phyloP scores from a whole-genome alignment of 2,797 vertebrate species.

The Odontamblyopus rebecca region DNA sequence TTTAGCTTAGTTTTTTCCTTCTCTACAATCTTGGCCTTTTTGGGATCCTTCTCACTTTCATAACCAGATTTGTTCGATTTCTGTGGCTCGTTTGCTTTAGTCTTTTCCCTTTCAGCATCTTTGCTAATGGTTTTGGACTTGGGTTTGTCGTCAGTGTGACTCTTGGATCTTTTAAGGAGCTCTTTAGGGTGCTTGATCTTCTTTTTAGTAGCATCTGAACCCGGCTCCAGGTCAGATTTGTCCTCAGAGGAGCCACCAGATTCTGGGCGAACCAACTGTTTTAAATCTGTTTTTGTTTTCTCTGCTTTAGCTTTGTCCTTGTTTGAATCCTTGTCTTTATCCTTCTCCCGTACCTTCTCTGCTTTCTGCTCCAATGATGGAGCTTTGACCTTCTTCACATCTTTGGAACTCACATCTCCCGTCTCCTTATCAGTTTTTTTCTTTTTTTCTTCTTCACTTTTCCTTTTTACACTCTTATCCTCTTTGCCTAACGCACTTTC shows the following conservation, averaged over 20 bases:
- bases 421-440: constrained; percentile 82
- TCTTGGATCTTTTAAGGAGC: constrained; percentile 80
- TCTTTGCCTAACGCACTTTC: constrained; percentile 79
- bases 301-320: constrained; percentile 76
- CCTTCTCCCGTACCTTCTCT: constrained; percentile 66
- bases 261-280: constrained; percentile 75
- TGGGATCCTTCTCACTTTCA: constrained; percentile 79
- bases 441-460: constrained; percentile 69
- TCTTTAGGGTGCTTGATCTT: constrained; percentile 84
- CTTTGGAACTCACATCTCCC: constrained; percentile 74
- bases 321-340: constrained; percentile 68
- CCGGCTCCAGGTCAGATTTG: constrained; percentile 81
- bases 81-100: constrained; percentile 73
- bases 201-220: constrained; percentile 75
- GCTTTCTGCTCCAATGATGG: constrained; percentile 72
- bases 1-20: constrained; percentile 85
- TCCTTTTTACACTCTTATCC: constrained; percentile 87
- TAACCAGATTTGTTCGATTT: constrained; percentile 72
- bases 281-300: constrained; percentile 80
- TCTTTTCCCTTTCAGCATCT: constrained; percentile 80
- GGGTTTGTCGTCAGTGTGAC: constrained; percentile 82
- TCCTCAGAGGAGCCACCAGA: constrained; percentile 85
- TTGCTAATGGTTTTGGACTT: constrained; percentile 82
- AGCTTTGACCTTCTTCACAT: constrained; percentile 80
- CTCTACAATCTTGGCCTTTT: constrained; percentile 73